Evolutionary conservation across 2,888 invertebrate species (phyloP).

Genomic region (Napeogenes sylphis): DNA sequence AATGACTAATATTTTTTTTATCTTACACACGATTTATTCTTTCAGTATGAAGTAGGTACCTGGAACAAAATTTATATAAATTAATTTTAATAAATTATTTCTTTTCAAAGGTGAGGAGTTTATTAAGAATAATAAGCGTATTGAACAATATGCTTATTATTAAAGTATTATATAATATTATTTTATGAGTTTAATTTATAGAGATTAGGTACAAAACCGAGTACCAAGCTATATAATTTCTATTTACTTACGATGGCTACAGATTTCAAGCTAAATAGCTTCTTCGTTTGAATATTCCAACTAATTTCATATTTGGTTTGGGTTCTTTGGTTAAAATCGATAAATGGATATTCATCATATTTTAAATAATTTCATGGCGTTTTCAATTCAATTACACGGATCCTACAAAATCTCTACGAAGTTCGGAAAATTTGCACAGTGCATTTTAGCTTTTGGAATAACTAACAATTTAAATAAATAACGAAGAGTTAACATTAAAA

Average conservation of each 20-base stretch:
- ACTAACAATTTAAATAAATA: slow-evolving; percentile 13
- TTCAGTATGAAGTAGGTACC: slow-evolving; percentile 12
- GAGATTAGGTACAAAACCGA: too few relatives aligned
- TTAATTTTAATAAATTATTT: not conserved
- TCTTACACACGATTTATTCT: too few relatives aligned
- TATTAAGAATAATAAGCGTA: too few relatives aligned
- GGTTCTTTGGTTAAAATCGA: slow-evolving; percentile 7
- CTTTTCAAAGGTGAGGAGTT: too few relatives aligned
- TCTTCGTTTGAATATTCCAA: not conserved
- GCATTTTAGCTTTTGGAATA: slow-evolving; percentile 10
- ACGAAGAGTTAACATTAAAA: too few relatives aligned
- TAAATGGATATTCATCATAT: slow-evolving; percentile 16
- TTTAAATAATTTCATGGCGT: slow-evolving; percentile 12
- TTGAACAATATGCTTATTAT: too few relatives aligned
- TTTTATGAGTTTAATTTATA: too few relatives aligned
- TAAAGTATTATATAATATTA: too few relatives aligned
- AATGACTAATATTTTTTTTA: too few relatives aligned
- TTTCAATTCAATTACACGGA: slow-evolving; percentile 23
- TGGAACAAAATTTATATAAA: slow-evolving; percentile 23
- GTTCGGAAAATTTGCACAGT: slow-evolving; percentile 12
- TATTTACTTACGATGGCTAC: too few relatives aligned
- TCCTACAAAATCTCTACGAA: slow-evolving; percentile 19
- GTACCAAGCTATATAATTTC: too few relatives aligned
- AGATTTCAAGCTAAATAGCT: not conserved
- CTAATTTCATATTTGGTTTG: not conserved